These are phyloP conservation scores for Chrysotoxum bicinctum DNA, from an alignment of 2,888 invertebrate species.

Conservation along the genomic window DNA sequence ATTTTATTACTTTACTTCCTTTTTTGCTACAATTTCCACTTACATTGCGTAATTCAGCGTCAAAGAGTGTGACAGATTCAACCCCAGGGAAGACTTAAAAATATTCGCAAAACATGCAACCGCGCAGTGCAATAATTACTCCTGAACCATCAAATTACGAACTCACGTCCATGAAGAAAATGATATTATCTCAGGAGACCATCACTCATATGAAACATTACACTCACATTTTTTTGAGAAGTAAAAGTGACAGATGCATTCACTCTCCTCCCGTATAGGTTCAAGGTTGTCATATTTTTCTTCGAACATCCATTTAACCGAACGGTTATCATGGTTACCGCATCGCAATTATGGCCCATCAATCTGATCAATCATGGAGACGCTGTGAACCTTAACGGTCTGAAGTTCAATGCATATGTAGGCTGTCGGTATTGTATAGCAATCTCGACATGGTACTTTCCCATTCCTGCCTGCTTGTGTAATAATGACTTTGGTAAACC, in stretches of 20 bases:
- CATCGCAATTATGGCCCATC: slow-evolving; percentile 24
- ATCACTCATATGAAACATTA: slow-evolving; percentile 6
- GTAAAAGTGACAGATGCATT: slow-evolving; percentile 21
- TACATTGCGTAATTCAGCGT: not conserved
- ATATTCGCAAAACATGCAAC: slow-evolving; percentile 3
- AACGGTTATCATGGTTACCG: slow-evolving; percentile 22
- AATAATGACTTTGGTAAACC: slow-evolving; percentile 19
- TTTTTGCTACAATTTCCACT: not conserved
- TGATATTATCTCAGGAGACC: not conserved
- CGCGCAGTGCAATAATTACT: not conserved
- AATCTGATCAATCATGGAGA: slow-evolving; percentile 10
- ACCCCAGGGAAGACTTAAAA: slow-evolving; percentile 8
- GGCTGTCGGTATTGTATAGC: not conserved
- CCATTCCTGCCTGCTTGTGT: slow-evolving; percentile 30
- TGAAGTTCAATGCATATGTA: slow-evolving; percentile 22
- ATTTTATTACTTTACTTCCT: not conserved
- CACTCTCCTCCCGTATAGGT: slow-evolving; percentile 30
- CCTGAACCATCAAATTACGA: slow-evolving; percentile 16
- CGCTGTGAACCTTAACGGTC: slow-evolving; percentile 8
- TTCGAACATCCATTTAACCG: not conserved
- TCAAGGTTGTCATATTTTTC: slow-evolving; percentile 48
- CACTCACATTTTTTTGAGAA: not conserved
- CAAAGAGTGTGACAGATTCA: slow-evolving; percentile 13
- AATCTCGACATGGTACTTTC: slow-evolving; percentile 4
- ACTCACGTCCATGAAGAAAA: not conserved